A percentile compares a stretch with the other conserved stretches of the same genome.
These are phyloP conservation scores for Scaptodrosophila lebanonensis DNA, from an alignment of 1,140 invertebrate species.

Conservation along the genomic window DNA sequence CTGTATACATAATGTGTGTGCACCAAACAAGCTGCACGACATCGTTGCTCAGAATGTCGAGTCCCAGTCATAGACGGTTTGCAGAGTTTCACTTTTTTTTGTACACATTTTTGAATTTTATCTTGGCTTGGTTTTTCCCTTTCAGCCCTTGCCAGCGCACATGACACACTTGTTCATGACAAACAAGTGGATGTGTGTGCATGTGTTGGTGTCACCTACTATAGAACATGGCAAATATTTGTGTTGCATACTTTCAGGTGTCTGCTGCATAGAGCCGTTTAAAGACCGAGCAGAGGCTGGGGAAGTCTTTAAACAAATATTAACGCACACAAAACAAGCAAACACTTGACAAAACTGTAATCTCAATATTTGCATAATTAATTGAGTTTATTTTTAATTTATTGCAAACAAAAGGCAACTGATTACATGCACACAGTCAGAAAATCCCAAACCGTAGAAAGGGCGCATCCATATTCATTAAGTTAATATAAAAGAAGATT, in stretches of 20 bases:
- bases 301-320: slow-evolving; percentile 21
- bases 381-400: slow-evolving; percentile 73
- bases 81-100: slow-evolving; percentile 47
- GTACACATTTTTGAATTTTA: slow-evolving; percentile 62
- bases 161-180: slow-evolving; percentile 32
- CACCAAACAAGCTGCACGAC: slow-evolving; percentile 37
- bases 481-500: slow-evolving; percentile 53
- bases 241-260: too few relatives aligned
- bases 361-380: slow-evolving; percentile 67
- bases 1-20: slow-evolving; percentile 9
- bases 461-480: slow-evolving; percentile 25
- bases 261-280: too few relatives aligned
- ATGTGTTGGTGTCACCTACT: too few relatives aligned
- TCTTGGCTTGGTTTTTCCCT: slow-evolving; percentile 20
- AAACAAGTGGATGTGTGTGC: slow-evolving; percentile 24
- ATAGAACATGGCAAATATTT: too few relatives aligned
- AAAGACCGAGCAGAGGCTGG: neutral
- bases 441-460: slow-evolving; percentile 3
- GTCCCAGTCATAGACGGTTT: slow-evolving; percentile 53
- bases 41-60: slow-evolving; percentile 27
- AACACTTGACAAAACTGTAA: slow-evolving; percentile 20
- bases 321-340: slow-evolving; percentile 1
- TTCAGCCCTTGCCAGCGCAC: slow-evolving; percentile 9
- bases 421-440: slow-evolving; percentile 44
- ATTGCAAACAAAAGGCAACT: slow-evolving; percentile 58